Evolutionary conservation across 1,140 invertebrate species (phyloP).

Genomic region (Eueides isabella): DNA sequence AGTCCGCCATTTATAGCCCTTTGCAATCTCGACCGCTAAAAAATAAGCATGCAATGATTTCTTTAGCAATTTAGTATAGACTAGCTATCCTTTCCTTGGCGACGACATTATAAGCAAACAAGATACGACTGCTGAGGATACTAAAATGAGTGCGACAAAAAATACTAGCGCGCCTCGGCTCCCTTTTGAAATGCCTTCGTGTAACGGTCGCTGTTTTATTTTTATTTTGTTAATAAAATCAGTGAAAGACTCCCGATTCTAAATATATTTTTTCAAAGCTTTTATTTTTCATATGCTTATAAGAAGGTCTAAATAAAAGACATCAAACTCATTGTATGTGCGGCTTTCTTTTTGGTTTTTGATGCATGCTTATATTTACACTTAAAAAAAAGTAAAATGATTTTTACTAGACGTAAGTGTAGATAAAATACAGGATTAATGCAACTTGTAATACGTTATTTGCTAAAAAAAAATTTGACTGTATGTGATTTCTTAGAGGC

Average conservation of each 20-base stretch:
- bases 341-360: neutral
- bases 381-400: neutral
- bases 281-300: neutral
- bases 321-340: neutral
- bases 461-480: neutral
- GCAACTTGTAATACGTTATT: neutral
- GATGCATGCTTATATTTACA: neutral
- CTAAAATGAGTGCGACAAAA: constrained; percentile 65
- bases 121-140: constrained; percentile 52
- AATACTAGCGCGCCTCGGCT: constrained; percentile 46
- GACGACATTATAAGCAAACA: constrained; percentile 53
- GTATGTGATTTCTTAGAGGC: neutral
- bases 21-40: constrained; percentile 76
- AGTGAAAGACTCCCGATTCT: constrained; percentile 27
- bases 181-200: constrained; percentile 61
- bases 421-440: neutral
- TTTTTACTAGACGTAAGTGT: neutral
- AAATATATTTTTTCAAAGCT: neutral
- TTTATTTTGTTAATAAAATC: constrained; percentile 39
- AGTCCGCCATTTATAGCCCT: constrained; percentile 72
- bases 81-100: constrained; percentile 62
- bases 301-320: neutral
- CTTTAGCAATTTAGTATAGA: constrained; percentile 56
- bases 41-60: constrained; percentile 74
- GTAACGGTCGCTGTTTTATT: constrained; percentile 35